Conservation (phyloP, 2,888 invertebrate species). For the Acanthosoma haemorrhoidale region DNA sequence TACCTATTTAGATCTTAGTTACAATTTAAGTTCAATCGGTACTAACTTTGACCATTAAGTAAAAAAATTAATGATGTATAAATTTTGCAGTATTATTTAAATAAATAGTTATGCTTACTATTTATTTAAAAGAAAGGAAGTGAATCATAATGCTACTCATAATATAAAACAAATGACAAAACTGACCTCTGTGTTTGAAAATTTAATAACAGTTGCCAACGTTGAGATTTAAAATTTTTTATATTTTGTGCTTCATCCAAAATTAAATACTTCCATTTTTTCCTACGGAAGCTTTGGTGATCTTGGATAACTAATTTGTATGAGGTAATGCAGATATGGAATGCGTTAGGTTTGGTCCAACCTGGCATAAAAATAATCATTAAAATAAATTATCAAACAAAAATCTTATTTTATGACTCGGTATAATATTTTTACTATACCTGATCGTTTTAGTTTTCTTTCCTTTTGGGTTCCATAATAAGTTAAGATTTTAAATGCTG, state of each 20-base stretch:
- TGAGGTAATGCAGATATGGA: constrained; percentile 96
- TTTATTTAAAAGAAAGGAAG: too few relatives aligned
- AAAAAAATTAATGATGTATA: too few relatives aligned
- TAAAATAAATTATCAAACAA: neutral
- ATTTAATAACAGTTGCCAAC: constrained; percentile 95
- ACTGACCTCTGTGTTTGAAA: constrained; percentile 77
- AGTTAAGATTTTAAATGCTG: constrained; percentile 96
- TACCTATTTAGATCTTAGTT: neutral
- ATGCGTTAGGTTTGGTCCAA: constrained; percentile 98
- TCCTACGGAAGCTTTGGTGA: constrained; percentile 92
- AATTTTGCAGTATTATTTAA: too few relatives aligned
- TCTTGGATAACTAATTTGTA: constrained; percentile 98
- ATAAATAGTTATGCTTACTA: too few relatives aligned
- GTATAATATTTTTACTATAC: constrained; percentile 36
- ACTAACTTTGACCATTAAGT: too few relatives aligned
- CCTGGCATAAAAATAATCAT: constrained; percentile 47
- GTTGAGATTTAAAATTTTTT: constrained; percentile 97
- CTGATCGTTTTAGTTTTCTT: constrained; percentile 79
- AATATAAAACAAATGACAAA: too few relatives aligned
- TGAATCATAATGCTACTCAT: too few relatives aligned
- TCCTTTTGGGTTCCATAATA: constrained; percentile 97
- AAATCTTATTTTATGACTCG: neutral
- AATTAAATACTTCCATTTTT: constrained; percentile 97
- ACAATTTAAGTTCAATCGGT: constrained; percentile 8
- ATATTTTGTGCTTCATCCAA: constrained; percentile 99